A percentile compares a stretch with the other conserved stretches of the same genome.
Conservation (phyloP, 2,888 invertebrate genomes). For the Podabrus alpinus region DNA sequence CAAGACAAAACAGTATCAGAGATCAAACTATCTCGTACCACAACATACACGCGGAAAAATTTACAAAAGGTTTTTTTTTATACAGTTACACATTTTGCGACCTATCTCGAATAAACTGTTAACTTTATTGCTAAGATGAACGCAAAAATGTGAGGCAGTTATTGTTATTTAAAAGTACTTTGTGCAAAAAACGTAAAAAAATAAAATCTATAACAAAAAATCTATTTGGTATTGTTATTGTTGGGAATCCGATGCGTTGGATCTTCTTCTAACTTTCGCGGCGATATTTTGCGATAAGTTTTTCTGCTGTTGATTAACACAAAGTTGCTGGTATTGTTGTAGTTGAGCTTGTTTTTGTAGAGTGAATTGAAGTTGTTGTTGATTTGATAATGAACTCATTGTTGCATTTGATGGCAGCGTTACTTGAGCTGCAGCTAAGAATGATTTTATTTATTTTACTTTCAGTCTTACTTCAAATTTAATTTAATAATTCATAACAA, state of each 20-base stretch:
- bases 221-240: constrained; percentile 40
- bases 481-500: neutral
- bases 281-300: constrained; percentile 42
- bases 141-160: constrained; percentile 26
- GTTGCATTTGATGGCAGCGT: constrained; percentile 42
- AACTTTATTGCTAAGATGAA: neutral
- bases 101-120: neutral
- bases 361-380: constrained; percentile 41
- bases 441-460: constrained; percentile 37
- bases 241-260: constrained; percentile 51
- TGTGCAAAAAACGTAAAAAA: constrained; percentile 23
- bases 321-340: constrained; percentile 52
- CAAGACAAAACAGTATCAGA: constrained; percentile 46
- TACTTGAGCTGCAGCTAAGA: constrained; percentile 46
- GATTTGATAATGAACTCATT: constrained; percentile 40
- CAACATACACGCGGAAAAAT: constrained; percentile 2
- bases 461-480: constrained; percentile 5
- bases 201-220: constrained; percentile 20
- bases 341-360: constrained; percentile 51
- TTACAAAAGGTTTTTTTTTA: neutral
- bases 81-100: neutral
- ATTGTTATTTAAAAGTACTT: constrained; percentile 25
- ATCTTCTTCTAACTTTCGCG: constrained; percentile 50
- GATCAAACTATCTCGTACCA: constrained; percentile 42
- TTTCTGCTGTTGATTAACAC: constrained; percentile 47